Evolutionary conservation across 2,113 vertebrate species (phyloP).

Genomic region (Coregonus clupeaformis): DNA sequence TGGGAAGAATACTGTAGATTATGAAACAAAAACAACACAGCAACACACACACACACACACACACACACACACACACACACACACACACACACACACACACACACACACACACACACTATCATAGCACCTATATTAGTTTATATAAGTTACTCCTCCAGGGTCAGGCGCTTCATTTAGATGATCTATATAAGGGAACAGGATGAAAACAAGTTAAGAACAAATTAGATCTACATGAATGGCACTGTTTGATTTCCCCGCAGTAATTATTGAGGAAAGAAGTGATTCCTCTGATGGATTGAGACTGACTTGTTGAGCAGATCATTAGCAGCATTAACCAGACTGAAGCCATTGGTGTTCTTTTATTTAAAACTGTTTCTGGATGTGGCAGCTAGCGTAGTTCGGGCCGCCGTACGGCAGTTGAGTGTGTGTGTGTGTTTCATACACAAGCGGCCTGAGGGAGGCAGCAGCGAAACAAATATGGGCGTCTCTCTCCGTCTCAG

Average conservation of each 20-base stretch:
- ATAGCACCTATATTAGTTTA: slow-evolving; percentile 6
- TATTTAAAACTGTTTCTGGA: slow-evolving; percentile 33
- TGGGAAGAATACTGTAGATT: slow-evolving; percentile 23
- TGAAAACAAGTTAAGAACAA: slow-evolving; percentile 26
- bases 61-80: not conserved
- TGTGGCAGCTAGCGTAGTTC: not conserved
- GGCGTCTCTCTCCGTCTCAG: slow-evolving; percentile 56
- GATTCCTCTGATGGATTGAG: slow-evolving; percentile 25
- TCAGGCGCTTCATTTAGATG: slow-evolving; percentile 22
- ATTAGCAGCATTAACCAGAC: slow-evolving; percentile 13
- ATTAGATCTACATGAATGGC: slow-evolving; percentile 10
- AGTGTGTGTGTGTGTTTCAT: slow-evolving; percentile 38
- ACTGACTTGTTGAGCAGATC: slow-evolving; percentile 25
- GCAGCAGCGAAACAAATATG: slow-evolving; percentile 74
- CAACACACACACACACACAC: not conserved
- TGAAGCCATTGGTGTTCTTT: slow-evolving; percentile 20
- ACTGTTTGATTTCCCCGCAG: slow-evolving; percentile 16
- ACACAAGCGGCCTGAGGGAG: slow-evolving; percentile 75
- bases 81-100: not conserved
- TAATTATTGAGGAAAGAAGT: slow-evolving; percentile 21
- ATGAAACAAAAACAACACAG: slow-evolving; percentile 24
- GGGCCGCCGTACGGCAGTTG: not conserved
- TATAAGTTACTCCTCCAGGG: not conserved
- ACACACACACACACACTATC: not conserved
- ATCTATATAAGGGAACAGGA: not conserved